Evolutionary conservation across 2,888 invertebrate genomes (phyloP), one percentile per base, ranked within the genome.

Genomic region (Lathronympha strigana): DNA sequence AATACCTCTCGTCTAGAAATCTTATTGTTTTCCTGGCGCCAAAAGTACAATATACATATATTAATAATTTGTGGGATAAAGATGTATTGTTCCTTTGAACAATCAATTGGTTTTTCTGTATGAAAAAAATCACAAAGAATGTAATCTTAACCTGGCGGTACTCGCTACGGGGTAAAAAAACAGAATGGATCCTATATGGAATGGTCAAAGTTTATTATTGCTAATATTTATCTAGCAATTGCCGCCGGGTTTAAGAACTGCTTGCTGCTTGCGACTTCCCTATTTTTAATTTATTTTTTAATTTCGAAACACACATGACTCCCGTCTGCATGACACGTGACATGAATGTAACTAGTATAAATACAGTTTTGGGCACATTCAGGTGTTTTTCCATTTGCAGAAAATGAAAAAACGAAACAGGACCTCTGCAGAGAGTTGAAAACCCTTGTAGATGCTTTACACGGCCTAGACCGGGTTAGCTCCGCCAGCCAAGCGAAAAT

Each of bases 351-450:
- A 63, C 63, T 67, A 70, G 72, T 73, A 70, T 73, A 75, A 76
- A 76, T 76, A 74, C 73, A 80, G 83, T 85, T 81, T 87, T 87
- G 90, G 91, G 86, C 91, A 90, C 88, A 90, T 90, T 90, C 79
- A 90, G 87, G 88, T 75, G 72, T 86, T 84, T n/a, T 83, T 87
- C 81, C 79, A 72, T 84, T 88, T 88, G 36, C 89, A 90, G 90
- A 76, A 67, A 72, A 67, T 61, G 68, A 70, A 58, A 53, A 31
- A 67, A 23, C 9, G 38, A 53, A 58, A 45, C 78, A 70, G 76
- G 19, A 54, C 54, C 23, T 82, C 36, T 73, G 73, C 43, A 73
- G 66, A 8, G 79, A 82, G 13, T 73, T 88, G 64, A 76, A 74
- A 45, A 75, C 74, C 49, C 79, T 90, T 63, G 73, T 86, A 63